Evolutionary conservation across 2,888 invertebrate genomes (phyloP).

Genomic region (Zygothrica quintamaculata): DNA sequence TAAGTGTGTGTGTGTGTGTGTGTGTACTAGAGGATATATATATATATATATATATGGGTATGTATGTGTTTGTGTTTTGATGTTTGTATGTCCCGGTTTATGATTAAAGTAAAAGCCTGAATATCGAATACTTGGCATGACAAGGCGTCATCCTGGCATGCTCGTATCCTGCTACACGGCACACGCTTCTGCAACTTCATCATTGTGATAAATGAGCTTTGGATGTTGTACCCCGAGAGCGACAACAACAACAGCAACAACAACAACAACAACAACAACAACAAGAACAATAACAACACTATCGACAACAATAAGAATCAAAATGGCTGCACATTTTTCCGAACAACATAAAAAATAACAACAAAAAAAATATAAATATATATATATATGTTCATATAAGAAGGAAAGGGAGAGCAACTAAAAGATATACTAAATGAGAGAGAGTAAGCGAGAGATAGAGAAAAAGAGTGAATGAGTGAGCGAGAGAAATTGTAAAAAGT

Average conservation of each 20-base stretch:
- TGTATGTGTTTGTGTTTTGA: constrained; percentile 4
- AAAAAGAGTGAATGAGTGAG: constrained; percentile 4
- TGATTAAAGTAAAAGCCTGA: constrained; percentile 69
- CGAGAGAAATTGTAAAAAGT: constrained; percentile 40
- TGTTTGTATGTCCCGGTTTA: constrained; percentile 46
- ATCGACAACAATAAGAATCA: constrained; percentile 26
- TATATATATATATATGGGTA: constrained; percentile 4
- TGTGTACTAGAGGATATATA: not conserved
- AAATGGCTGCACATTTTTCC: constrained; percentile 40
- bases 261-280: too few species aligned
- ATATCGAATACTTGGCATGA: constrained; percentile 52
- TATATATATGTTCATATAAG: too few species aligned
- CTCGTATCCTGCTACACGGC: constrained; percentile 31
- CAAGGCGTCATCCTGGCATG: constrained; percentile 39
- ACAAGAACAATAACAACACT: constrained; percentile 25
- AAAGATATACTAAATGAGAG: too few species aligned
- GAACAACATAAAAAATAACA: constrained; percentile 23
- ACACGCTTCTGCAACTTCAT: constrained; percentile 61
- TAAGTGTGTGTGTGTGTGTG: constrained; percentile 9
- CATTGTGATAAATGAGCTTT: constrained; percentile 72
- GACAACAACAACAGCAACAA: constrained; percentile 31
- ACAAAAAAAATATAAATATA: constrained; percentile 13
- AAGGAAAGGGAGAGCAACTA: too few species aligned
- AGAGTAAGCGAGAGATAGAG: not conserved
- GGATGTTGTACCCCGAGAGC: constrained; percentile 36